Conservation (phyloP, 2,113 vertebrate species). For the Chaetops frenatus region DNA sequence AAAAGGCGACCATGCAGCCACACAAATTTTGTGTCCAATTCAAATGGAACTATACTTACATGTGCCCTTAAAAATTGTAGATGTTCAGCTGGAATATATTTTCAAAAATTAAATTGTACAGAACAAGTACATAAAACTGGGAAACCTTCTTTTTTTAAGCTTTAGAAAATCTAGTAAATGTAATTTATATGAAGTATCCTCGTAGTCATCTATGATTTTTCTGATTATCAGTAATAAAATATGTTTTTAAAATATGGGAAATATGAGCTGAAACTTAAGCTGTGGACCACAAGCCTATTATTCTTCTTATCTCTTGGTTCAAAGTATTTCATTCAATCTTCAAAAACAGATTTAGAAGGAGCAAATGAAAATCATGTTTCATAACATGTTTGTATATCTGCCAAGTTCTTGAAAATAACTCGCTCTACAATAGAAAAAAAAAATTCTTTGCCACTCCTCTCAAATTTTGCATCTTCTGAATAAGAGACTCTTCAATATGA, state of each 20-base stretch:
- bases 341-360: neutral
- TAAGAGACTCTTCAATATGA: neutral
- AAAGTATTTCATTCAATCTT: neutral
- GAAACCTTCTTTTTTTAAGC: neutral
- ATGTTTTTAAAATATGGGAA: neutral
- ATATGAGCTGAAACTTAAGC: neutral
- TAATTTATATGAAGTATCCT: neutral
- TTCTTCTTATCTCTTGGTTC: neutral
- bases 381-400: neutral
- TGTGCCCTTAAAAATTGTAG: neutral
- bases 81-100: neutral
- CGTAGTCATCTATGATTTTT: neutral
- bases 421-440: rapidly evolving
- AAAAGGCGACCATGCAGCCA: neutral
- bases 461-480: neutral
- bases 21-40: neutral
- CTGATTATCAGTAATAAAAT: neutral
- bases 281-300: neutral
- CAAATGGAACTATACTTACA: neutral
- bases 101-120: neutral
- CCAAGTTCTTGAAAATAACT: neutral
- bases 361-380: neutral
- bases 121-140: neutral
- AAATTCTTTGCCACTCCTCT: neutral
- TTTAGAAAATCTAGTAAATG: neutral